Conservation (phyloP, 2,888 invertebrate genomes). For the Mesorhabditis belari region DNA sequence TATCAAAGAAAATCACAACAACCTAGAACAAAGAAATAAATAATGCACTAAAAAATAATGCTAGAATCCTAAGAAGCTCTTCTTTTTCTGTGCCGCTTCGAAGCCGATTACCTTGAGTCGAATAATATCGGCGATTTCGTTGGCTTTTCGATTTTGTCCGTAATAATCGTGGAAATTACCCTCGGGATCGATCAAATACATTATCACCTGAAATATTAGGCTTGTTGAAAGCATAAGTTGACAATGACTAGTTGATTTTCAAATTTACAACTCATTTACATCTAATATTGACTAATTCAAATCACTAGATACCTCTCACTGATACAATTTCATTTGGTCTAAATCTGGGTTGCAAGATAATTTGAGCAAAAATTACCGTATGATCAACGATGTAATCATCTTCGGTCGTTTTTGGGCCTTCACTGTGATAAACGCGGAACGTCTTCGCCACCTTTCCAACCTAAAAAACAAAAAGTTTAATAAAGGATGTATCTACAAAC, state of each 20-base stretch:
- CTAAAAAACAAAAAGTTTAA: constrained; percentile 27
- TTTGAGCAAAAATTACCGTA: constrained; percentile 20
- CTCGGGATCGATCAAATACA: constrained; percentile 87
- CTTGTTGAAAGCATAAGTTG: constrained; percentile 61
- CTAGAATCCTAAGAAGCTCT: constrained; percentile 60
- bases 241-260: constrained; percentile 1
- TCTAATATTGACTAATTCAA: neutral
- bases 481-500: constrained; percentile 24
- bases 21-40: constrained; percentile 57
- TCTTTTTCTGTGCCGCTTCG: constrained; percentile 29
- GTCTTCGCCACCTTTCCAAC: constrained; percentile 72
- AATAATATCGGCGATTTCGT: constrained; percentile 72
- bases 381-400: constrained; percentile 79
- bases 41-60: constrained; percentile 2
- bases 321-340: constrained; percentile 10
- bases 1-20: constrained; percentile 84
- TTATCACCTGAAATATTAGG: constrained; percentile 60
- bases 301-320: constrained; percentile 13
- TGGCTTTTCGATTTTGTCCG: constrained; percentile 73
- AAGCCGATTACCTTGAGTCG: constrained; percentile 32
- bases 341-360: neutral
- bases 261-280: constrained; percentile 4
- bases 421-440: constrained; percentile 91
- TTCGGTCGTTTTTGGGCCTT: constrained; percentile 85
- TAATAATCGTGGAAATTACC: constrained; percentile 96